Base-by-base conservation (phyloP, 2,797 vertebrate genomes). In the Sebastes oblongus region DNA sequence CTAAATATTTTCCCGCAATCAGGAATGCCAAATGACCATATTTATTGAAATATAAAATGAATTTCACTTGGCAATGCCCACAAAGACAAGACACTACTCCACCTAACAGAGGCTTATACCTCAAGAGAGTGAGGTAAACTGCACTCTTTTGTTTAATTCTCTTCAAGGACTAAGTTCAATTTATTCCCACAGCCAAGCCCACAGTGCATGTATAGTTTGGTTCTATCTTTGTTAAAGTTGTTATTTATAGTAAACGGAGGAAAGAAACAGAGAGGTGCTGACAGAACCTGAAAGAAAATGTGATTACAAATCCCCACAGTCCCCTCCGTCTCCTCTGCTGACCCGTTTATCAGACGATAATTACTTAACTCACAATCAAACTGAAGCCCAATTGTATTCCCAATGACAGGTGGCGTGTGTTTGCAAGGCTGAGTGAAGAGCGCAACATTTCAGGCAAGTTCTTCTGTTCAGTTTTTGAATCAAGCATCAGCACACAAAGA, bases 251-350 rank as follows among this genome's bases (percentile, higher is more conserved):
- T 14, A 29, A 58, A 65, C 62, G 4, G 29, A 30, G 16, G 24
- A 39, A 32, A 54, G 54, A 76, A 24, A 30, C 6, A 61, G 7
- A 79, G 72, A 70, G 46, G 59, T 60, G 62, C 66, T 84, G 78
- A 81, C 72, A 72, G 68, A 73, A 67, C 54, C 46, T 61, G 62
- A 36, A 46, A 83, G 46, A 34, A 65, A 77, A 80, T 66, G 20
- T 18, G 56, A 86, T 82, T 65, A 76, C 20, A 65, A 69, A 32
- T 71, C 58, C 68, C 82, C 66, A 59, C 39, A 62, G 65, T 62
- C n/a, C 30, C 30, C n/a, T n/a, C 58, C 2, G 70, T 46, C 67
- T 88, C 75, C 60, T 66, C 76, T 4, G 14, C 59, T 64, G 55
- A 64, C 39, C 66, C 11, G 5, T 77, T 83, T 39, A 75, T 82